phyloP scores from a whole-genome alignment of 2,113 vertebrate species.

The Rhineura floridana region DNA sequence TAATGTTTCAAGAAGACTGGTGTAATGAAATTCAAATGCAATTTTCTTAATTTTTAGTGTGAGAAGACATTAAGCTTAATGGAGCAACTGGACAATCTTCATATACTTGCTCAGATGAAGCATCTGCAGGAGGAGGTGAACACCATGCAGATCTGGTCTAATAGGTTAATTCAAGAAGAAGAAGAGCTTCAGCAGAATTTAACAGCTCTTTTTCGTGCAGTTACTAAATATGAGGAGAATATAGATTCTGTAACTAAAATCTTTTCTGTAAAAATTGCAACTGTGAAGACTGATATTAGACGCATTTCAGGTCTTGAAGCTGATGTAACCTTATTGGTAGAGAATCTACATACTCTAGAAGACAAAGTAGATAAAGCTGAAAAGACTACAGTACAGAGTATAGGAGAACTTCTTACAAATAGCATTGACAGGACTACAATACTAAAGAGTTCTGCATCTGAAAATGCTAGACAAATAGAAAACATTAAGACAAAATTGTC shows the following conservation, averaged over 20 bases:
- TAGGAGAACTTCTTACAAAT: slow-evolving; percentile 84
- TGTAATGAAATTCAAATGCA: slow-evolving; percentile 11
- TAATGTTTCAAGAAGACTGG: slow-evolving; percentile 12
- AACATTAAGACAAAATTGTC: slow-evolving; percentile 72
- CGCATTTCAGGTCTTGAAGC: slow-evolving; percentile 89
- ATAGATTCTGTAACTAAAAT: slow-evolving; percentile 79
- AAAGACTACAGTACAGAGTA: slow-evolving; percentile 79
- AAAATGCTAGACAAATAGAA: slow-evolving; percentile 79
- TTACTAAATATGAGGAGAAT: slow-evolving; percentile 78
- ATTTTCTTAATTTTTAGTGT: slow-evolving; percentile 78
- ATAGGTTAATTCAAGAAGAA: slow-evolving; percentile 72
- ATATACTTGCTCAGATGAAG: slow-evolving; percentile 74
- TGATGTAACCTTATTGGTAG: slow-evolving; percentile 80
- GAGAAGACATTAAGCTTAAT: slow-evolving; percentile 76
- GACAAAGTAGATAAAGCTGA: slow-evolving; percentile 81
- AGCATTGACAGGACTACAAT: slow-evolving; percentile 87
- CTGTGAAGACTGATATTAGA: slow-evolving; percentile 89
- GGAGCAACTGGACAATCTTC: slow-evolving; percentile 75
- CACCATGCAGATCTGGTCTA: slow-evolving; percentile 78
- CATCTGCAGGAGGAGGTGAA: slow-evolving; percentile 78
- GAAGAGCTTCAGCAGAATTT: slow-evolving; percentile 78
- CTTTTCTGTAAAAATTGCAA: slow-evolving; percentile 76
- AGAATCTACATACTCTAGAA: slow-evolving; percentile 80
- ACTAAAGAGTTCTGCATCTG: slow-evolving; percentile 79
- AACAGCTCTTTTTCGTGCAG: slow-evolving; percentile 74